Conservation (phyloP, 2,888 invertebrate genomes). For the Tanypteryx hageni region DNA sequence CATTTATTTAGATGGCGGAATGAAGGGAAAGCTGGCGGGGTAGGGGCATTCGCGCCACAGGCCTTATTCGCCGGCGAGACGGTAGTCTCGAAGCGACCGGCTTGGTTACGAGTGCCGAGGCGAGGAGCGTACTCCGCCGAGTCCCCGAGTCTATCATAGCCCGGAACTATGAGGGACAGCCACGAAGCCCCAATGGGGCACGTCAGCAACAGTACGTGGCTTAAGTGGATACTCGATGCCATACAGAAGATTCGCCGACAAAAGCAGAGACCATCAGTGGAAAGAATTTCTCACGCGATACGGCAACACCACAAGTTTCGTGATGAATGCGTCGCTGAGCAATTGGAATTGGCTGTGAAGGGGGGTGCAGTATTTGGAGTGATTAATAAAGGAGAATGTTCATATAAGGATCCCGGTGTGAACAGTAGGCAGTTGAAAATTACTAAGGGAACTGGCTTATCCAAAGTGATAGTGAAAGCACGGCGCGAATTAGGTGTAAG, state of each 20-base stretch:
- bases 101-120: background rate
- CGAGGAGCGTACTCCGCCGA: background rate
- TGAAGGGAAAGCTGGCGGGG: slow-evolving; percentile 62
- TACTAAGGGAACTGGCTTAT: slow-evolving; percentile 84
- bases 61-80: slow-evolving; percentile 41
- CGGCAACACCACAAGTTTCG: slow-evolving; percentile 90
- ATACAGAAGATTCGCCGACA: slow-evolving; percentile 95
- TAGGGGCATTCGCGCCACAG: slow-evolving; percentile 63
- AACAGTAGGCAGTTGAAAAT: slow-evolving; percentile 78
- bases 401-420: slow-evolving; percentile 93
- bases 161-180: slow-evolving; percentile 56
- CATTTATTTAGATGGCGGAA: slow-evolving; percentile 52
- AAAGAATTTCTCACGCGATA: slow-evolving; percentile 94
- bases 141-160: background rate
- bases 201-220: slow-evolving; percentile 77
- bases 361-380: slow-evolving; percentile 92
- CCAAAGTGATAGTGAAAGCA: slow-evolving; percentile 88
- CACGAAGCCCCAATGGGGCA: slow-evolving; percentile 60
- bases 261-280: slow-evolving; percentile 95
- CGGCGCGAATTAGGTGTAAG: slow-evolving; percentile 91
- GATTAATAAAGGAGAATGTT: slow-evolving; percentile 93
- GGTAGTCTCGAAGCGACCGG: slow-evolving; percentile 34
- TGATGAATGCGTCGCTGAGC: slow-evolving; percentile 91
- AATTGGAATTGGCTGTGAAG: slow-evolving; percentile 90
- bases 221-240: slow-evolving; percentile 93